Conservation (phyloP, 2,113 vertebrate genomes). For the Antechinus flavipes region DNA sequence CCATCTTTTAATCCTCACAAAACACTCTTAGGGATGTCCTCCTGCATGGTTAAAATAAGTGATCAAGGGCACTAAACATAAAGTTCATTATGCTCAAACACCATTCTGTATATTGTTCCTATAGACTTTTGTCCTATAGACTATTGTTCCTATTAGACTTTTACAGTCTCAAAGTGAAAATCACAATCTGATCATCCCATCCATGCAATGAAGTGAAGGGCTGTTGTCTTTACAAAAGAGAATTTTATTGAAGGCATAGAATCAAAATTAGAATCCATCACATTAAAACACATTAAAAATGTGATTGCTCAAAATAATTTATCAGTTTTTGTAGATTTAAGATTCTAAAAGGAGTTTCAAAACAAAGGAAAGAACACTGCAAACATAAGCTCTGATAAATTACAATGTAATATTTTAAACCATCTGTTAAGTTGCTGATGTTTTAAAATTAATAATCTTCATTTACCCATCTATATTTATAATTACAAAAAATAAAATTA, state of each 20-base stretch:
- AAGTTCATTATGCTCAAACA: no score
- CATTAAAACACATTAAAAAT: conserved; percentile 43
- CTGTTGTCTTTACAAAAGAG: not conserved
- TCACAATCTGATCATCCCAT: not conserved
- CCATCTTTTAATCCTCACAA: not conserved
- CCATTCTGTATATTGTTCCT: no score
- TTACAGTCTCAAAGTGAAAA: not conserved
- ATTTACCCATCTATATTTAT: conserved; percentile 78
- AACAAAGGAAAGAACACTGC: conserved; percentile 57
- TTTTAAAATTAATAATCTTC: conserved; percentile 72
- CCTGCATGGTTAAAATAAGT: not conserved
- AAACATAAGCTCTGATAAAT: conserved; percentile 63
- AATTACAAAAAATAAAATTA: conserved; percentile 68
- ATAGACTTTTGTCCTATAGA: no score
- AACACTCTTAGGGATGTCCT: not conserved
- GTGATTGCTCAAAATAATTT: conserved; percentile 51
- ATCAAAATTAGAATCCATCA: not conserved
- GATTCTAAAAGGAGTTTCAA: conserved; percentile 74
- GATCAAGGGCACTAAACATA: no score
- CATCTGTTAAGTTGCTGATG: conserved; percentile 73
- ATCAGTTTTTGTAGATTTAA: conserved; percentile 68
- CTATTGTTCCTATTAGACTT: no score
- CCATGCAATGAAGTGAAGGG: not conserved
- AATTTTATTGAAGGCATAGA: not conserved
- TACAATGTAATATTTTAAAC: conserved; percentile 61